Base-by-base conservation (phyloP, 2,888 invertebrate species). In the Dyspetes luteomarginatus region DNA sequence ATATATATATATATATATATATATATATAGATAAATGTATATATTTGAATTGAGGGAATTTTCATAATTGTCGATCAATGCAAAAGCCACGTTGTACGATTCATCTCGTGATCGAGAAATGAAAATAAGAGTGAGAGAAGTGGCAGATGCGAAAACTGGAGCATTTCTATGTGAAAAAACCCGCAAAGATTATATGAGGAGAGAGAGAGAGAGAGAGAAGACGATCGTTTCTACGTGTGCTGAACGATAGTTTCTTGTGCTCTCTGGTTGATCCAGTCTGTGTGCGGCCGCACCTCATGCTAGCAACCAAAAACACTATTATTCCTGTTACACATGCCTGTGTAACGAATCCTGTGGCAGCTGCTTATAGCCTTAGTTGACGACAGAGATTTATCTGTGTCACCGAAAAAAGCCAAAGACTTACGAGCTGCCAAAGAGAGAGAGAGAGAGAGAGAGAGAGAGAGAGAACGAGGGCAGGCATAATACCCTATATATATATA, bases 301-400 rank as follows among this genome's bases (percentile, higher is more conserved):
- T 65, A 28, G 62, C 64, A 7, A 58, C 74, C 65, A 60, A 78
- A 81, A 78, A 67, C 36, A 71, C 60, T 41, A 73, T 77, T 64
- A 64, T 71, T 15, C 36, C 69, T 56, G 69, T 58, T 41, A 68
- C 48, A 68, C 69, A 52, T 67, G 50, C 67, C 50, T 68, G 76
- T 73, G 81, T 69, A 77, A 77, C 76, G 81, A 81, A 78, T 81
- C 65, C 77, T 2, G n/a, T 41, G 19, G 15, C 81, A 81, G 81
- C 81, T 81, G 77, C 65, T n/a, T 67, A 22, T 43, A 64, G 17
- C 64, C 62, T n/a, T n/a, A 69, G 62, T 77, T 73, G 68, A 41
- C 58, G 64, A 69, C 64, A 41, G 62, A 69, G 81, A 81, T 73
- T 69, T 77, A 58, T 77, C 73, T 65, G 68, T 69, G 69, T 65